Percentiles rank a stretch among this genome's conserved stretches.
Evolutionary conservation across 2,888 invertebrate species (phyloP).

Genomic region (Lomographa bimaculata): DNA sequence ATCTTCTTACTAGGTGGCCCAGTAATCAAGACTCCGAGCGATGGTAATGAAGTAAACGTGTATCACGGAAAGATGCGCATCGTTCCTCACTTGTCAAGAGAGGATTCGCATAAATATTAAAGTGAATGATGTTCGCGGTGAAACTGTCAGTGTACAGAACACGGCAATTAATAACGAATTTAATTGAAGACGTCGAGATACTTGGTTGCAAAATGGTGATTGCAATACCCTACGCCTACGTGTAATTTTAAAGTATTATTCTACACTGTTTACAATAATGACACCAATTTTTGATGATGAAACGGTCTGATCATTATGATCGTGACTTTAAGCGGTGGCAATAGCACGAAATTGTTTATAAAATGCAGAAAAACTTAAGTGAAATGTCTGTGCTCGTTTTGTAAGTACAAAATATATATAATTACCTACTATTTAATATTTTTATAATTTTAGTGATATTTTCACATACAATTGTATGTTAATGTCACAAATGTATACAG

Average conservation of each 20-base stretch:
- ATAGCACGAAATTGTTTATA: no score
- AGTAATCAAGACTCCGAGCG: slow-evolving; percentile 23
- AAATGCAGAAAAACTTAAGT: no score
- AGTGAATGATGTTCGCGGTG: slow-evolving; percentile 72
- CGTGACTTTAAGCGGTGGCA: no score
- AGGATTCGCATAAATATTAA: slow-evolving; percentile 74
- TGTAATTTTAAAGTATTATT: slow-evolving; percentile 41
- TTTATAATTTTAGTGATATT: no score
- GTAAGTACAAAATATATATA: no score
- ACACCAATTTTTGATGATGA: slow-evolving; percentile 20
- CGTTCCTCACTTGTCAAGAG: slow-evolving; percentile 68
- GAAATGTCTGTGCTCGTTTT: no score
- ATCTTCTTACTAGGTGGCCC: slow-evolving; percentile 18
- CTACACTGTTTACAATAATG: slow-evolving; percentile 32
- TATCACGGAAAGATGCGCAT: slow-evolving; percentile 57
- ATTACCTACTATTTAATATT: no score
- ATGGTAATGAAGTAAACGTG: slow-evolving; percentile 42
- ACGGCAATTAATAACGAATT: slow-evolving; percentile 78
- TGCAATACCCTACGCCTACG: slow-evolving; percentile 41
- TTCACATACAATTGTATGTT: no score
- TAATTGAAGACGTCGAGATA: slow-evolving; percentile 68
- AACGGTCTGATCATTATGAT: neutral
- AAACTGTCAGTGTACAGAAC: slow-evolving; percentile 66
- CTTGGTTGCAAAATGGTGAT: slow-evolving; percentile 58
- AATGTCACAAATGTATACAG: no score